Percentiles rank a stretch among this genome's conserved stretches.
These are phyloP conservation scores for Ectropis crepuscularia DNA, from an alignment of 2,888 invertebrate species.

Conservation along the genomic window DNA sequence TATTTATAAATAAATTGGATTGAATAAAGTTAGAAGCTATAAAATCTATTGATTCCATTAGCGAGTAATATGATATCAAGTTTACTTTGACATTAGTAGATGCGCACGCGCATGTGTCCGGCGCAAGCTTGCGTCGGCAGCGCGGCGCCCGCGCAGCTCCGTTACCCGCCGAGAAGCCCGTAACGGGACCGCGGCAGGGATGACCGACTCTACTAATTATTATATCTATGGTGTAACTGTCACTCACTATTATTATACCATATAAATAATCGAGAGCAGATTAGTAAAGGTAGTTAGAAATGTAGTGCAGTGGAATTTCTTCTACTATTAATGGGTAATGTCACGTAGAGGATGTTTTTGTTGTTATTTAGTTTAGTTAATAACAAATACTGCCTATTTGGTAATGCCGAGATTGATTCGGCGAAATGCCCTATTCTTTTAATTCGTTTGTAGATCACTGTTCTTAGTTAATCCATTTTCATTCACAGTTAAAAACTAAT, in stretches of 20 bases:
- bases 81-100: constrained; percentile 15
- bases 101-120: constrained; percentile 18
- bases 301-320: not conserved
- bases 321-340: no score
- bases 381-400: no score
- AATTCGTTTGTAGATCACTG: no score
- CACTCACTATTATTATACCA: not conserved
- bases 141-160: constrained; percentile 52
- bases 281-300: not conserved
- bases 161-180: constrained; percentile 64
- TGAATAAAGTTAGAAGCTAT: not conserved
- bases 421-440: no score
- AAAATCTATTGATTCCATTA: not conserved
- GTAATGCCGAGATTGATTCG: no score
- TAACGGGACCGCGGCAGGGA: constrained; percentile 64
- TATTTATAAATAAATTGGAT: not conserved
- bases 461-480: no score
- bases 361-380: no score
- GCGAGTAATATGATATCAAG: not conserved
- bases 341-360: no score
- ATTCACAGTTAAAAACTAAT: no score
- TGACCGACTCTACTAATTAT: constrained; percentile 32
- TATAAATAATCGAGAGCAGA: not conserved
- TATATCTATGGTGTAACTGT: constrained; percentile 27
- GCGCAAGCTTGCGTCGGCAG: constrained; percentile 1